Evolutionary conservation across 2,888 invertebrate genomes (phyloP), one percentile per base, ranked within the genome.

Genomic region (Lasioglossum zephyrum): DNA sequence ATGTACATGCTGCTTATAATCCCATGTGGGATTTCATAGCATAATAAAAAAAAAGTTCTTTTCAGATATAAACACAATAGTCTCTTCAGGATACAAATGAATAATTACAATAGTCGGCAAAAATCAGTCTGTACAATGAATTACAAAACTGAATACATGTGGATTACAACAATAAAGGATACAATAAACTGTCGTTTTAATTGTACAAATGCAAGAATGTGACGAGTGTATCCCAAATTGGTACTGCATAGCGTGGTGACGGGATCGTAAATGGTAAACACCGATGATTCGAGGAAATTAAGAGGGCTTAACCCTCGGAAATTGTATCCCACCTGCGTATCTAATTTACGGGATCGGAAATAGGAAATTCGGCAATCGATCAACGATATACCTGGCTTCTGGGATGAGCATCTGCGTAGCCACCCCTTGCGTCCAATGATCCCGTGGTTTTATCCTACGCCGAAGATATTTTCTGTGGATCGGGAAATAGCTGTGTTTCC

Each of bases 361-460:
- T 9, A 16, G 31, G 91, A 91, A 92, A 92, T 90, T 89, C 89
- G 84, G 74, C 86, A 86, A 87, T 90, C 81, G 81, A 77, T 79
- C 73, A 73, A 82, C 76, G 70, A 73, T 77, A 87, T 78, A 87
- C 79, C 82, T 77, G 73, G 63, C 18, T 82, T 80, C 80, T 47
- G 79, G 66, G 49, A n/a, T 18, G 4, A n/a, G n/a, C 13, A 22
- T 53, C n/a, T n/a, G 9, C 53, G 53, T n/a, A 53, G 53, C 53
- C 9, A 49, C 49, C 63, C 44, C 44, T 53, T 53, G 53, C 22
- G n/a, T n/a, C n/a, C 53, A 53, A 53, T 9, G 53, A 53, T 53
- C 53, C 13, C 63, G 6, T 8, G 18, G 66, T 22, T 69, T 69
- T 22, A 39, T n/a, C n/a, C 9, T n/a, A 66, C 16, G 63, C 31